Percentiles rank a stretch among this genome's conserved stretches.
Conservation (phyloP, 2,888 invertebrate species). For the Catocala sponsa region DNA sequence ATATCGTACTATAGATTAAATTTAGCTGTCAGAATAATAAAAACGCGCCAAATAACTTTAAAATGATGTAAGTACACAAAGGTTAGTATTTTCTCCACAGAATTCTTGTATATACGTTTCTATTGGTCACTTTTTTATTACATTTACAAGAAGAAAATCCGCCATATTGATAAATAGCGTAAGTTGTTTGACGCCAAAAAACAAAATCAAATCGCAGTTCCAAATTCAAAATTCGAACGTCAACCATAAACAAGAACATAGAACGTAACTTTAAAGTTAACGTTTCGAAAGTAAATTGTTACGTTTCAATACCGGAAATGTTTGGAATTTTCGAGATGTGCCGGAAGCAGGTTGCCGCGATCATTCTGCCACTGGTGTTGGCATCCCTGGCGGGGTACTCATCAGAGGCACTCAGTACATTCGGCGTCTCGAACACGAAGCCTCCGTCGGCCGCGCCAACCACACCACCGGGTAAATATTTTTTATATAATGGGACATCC, state of each 20-base stretch:
- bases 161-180: too few species aligned
- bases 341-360: slow-evolving; percentile 70
- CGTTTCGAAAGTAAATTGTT: slow-evolving; percentile 30
- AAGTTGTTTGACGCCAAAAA: slow-evolving; percentile 35
- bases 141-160: background rate
- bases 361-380: slow-evolving; percentile 71
- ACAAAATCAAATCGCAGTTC: slow-evolving; percentile 45
- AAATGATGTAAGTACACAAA: background rate
- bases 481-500: slow-evolving; percentile 76
- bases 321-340: slow-evolving; percentile 73
- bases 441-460: slow-evolving; percentile 87
- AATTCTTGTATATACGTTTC: slow-evolving; percentile 10
- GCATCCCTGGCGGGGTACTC: slow-evolving; percentile 76
- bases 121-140: background rate
- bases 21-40: slow-evolving; percentile 32
- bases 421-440: slow-evolving; percentile 90
- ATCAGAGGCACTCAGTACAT: slow-evolving; percentile 90
- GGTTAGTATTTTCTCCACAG: background rate
- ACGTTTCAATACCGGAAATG: slow-evolving; percentile 48
- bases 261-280: slow-evolving; percentile 30
- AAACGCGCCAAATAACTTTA: slow-evolving; percentile 34
- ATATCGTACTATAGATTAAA: background rate
- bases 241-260: slow-evolving; percentile 41
- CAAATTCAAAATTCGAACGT: slow-evolving; percentile 33
- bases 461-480: slow-evolving; percentile 87